Conservation (phyloP, 2,113 vertebrate genomes). For the Phylloscopus whistleri region DNA sequence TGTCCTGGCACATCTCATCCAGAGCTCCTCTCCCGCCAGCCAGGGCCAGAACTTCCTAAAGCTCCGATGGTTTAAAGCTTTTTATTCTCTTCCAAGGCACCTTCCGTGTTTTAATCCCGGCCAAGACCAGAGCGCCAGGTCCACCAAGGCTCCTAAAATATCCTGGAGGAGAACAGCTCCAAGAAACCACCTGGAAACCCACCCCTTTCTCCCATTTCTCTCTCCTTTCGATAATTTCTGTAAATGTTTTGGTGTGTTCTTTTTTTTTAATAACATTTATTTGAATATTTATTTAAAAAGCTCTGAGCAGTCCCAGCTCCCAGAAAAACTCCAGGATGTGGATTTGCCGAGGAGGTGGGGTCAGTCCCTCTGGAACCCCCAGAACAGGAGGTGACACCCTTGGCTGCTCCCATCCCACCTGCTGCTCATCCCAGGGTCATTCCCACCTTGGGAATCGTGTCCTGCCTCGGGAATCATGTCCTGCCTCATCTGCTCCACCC, state of each 20-base stretch:
- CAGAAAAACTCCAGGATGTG: too few relatives aligned
- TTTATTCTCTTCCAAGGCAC: too few relatives aligned
- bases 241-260: too few relatives aligned
- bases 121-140: too few relatives aligned
- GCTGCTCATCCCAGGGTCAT: background rate
- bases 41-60: background rate
- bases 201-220: too few relatives aligned
- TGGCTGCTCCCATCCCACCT: background rate
- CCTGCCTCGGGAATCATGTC: background rate
- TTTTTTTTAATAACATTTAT: too few relatives aligned
- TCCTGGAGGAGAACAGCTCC: too few relatives aligned
- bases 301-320: background rate
- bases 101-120: too few relatives aligned
- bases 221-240: too few relatives aligned
- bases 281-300: too few relatives aligned
- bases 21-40: background rate
- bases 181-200: too few relatives aligned
- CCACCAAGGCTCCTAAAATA: too few relatives aligned
- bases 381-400: background rate
- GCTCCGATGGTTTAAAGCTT: background rate
- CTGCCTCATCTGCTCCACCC: background rate
- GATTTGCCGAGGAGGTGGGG: background rate
- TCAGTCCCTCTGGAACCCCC: accelerated
- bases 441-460: background rate
- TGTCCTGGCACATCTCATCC: background rate